Base-by-base conservation (phyloP, 2,888 invertebrate species). In the Drosophila nr. fundita region DNA sequence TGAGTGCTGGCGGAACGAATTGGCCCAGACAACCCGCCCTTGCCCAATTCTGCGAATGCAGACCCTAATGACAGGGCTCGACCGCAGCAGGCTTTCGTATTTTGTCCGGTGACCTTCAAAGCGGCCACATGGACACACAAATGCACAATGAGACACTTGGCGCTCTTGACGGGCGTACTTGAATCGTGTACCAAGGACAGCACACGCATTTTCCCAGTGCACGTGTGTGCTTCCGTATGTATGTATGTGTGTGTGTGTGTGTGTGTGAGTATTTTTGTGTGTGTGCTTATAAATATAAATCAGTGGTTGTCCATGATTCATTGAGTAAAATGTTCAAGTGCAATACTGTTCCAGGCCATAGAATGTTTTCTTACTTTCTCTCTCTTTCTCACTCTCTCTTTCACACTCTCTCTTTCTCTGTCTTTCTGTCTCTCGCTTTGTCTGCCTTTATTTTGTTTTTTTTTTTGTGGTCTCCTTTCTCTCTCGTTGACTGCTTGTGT, bases 281-380 rank as follows among this genome's bases (percentile, higher is more conserved):
- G 54, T 53, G 69, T 55, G 69, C 77, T 84, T 74, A 84, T 82
- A 87, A 87, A 82, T 90, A 90, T 90, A 87, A 90, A 87, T 87
- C 90, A 87, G 89, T 89, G 84, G 90, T 83, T 85, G 81, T 83
- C 81, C 84, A 90, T 89, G 90, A 89, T 87, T 87, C 86, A 90
- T 90, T 87, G 85, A 87, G 87, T 87, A 87, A 89, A 87, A 79
- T 59, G 73, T 68, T 73, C 60, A 68, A 64, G 60, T 59, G 63
- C 66, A 67, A 80, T 61, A 67, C 61, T 64, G 63, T 76, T 66
- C 32, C 62, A 69, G 36, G 38, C 61, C n/a, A 10, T 10, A 32
- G 36, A 57, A 34, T n/a, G 4, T 8, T 4, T 36, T 32, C 32
- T 40, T 27, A 2, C n/a, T 45, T 32, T 45, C 27, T 18, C 48